Percentiles rank a stretch among this genome's conserved stretches.
phyloP scores from a whole-genome alignment of 1,140 invertebrate genomes.

The Drosophila jambulina region DNA sequence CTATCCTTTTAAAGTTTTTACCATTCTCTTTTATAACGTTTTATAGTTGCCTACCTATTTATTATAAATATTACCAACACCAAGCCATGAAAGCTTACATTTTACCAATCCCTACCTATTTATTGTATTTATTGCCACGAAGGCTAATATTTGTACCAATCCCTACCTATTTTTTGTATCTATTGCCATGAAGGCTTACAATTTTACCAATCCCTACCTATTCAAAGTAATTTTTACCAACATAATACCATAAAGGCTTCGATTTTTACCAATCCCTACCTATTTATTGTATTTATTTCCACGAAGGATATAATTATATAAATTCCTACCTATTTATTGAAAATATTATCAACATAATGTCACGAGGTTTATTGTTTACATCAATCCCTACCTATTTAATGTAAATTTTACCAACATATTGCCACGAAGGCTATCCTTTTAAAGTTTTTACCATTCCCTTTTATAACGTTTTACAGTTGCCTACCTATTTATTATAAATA shows the following conservation, averaged over 20 bases:
- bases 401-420: not conserved
- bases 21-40: no score
- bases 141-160: not conserved
- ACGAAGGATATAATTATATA: not conserved
- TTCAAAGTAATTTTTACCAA: no score
- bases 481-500: no score
- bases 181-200: not conserved
- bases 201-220: not conserved
- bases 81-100: not conserved
- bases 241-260: no score
- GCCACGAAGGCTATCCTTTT: no score
- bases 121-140: not conserved
- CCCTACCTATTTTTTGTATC: not conserved
- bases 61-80: no score
- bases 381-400: not conserved
- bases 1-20: no score
- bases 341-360: not conserved
- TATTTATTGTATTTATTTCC: not conserved
- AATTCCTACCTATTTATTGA: not conserved
- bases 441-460: no score
- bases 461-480: no score
- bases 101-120: not conserved
- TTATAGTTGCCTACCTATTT: no score
- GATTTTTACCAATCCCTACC: not conserved
- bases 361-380: not conserved